Evolutionary conservation across 1,140 invertebrate genomes (phyloP).

Genomic region (Drosophila prosaltans): DNA sequence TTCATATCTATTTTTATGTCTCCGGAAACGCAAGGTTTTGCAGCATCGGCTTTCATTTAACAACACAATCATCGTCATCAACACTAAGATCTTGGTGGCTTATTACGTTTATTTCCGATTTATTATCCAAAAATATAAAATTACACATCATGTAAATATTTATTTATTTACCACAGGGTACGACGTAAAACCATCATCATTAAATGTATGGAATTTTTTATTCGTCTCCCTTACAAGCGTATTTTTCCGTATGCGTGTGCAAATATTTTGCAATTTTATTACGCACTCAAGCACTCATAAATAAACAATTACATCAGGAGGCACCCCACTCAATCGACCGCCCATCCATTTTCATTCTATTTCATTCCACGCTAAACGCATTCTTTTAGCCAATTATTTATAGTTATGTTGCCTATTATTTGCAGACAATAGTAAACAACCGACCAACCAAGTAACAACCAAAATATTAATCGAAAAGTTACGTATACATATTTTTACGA

Average conservation of each 20-base stretch:
- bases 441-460: neutral
- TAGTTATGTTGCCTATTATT: conserved; percentile 74
- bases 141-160: neutral
- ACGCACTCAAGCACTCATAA: conserved; percentile 80
- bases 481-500: neutral
- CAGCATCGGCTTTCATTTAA: no score
- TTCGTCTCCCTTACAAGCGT: conserved; percentile 35
- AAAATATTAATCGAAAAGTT: conserved; percentile 5
- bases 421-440: conserved; percentile 40
- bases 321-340: neutral
- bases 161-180: neutral
- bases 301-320: conserved; percentile 74
- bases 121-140: no score
- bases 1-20: no score
- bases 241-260: conserved; percentile 55
- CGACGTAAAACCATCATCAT: neutral
- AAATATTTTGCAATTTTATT: conserved; percentile 82
- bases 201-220: conserved; percentile 40
- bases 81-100: no score
- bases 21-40: no score
- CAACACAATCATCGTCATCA: no score
- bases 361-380: conserved; percentile 29
- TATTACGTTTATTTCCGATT: no score
- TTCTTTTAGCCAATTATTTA: conserved; percentile 73
- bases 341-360: neutral